Evolutionary conservation across 2,888 invertebrate genomes (phyloP), one percentile per base, ranked within the genome.

Genomic region (Nasonovia ribisnigri): DNA sequence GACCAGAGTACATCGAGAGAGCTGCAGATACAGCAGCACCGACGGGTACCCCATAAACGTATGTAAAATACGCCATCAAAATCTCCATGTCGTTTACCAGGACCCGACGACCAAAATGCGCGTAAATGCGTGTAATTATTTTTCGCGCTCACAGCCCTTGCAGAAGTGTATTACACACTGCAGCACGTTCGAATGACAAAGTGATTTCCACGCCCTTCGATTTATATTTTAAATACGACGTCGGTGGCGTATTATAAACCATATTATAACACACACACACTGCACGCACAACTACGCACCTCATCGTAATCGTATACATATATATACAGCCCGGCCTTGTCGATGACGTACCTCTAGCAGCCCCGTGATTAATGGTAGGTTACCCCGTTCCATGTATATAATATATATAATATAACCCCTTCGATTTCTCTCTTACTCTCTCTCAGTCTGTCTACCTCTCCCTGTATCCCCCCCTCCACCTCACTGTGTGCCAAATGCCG

Each of bases 121-220:
- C 24, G 57, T 89, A 43, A 29, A n/a, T 26, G n/a, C 51, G 84
- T 48, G 13, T 88, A 92, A 92, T 92, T 92, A 92, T 89, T 54
- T 92, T 57, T 26, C 16, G 54, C 57, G 54, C 26, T 29, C 29
- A 29, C 90, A 88, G 24, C 84, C 88, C 77, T 54, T 46, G n/a
- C 29, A 54, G 57, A 77, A 51, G 60, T 26, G 26, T 48, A n/a
- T 36, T 29, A 26, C 13, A 51, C 54, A 46, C 57, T 77, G 20
- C 36, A 36, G 24, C 43, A n/a, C 88, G 88, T 88, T 88, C 46
- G 51, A 93, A 90, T 93, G 93, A 93, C 93, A 93, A 90, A 93
- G 93, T 93, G 93, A 93, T 93, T 93, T 93, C 90, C 93, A 93
- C 93, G 89, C 93, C 89, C 93, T 90, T 93, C 93, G 93, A 84